phyloP scores from a whole-genome alignment of 1,140 invertebrate species.

The Mycetomoellerius zeteki region DNA sequence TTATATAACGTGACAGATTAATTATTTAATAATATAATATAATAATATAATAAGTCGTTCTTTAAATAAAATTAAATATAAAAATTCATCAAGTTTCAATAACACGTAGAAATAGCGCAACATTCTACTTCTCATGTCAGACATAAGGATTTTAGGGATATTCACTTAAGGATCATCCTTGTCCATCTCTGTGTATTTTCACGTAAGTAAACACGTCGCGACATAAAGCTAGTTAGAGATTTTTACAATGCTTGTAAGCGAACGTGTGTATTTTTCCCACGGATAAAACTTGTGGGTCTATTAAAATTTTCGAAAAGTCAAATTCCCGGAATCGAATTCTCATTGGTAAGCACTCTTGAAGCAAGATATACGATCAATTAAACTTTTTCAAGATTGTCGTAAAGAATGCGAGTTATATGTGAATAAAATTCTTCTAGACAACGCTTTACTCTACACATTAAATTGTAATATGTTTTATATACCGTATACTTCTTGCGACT shows the following conservation, averaged over 20 bases:
- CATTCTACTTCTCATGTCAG: constrained; percentile 18
- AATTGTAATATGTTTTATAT: background rate
- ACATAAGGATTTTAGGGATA: constrained; percentile 15
- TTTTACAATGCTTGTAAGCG: constrained; percentile 19
- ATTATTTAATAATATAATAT: background rate
- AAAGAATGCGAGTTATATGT: no score
- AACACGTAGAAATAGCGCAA: background rate
- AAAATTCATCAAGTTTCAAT: background rate
- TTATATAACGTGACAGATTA: background rate
- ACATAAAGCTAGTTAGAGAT: constrained; percentile 55
- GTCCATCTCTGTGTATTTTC: constrained; percentile 44
- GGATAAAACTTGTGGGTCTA: background rate
- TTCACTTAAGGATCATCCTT: constrained; percentile 24
- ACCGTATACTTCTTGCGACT: background rate
- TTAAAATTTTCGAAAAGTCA: constrained; percentile 53
- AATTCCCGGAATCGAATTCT: background rate
- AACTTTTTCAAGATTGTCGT: background rate
- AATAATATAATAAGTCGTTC: background rate
- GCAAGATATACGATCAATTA: background rate
- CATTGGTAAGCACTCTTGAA: background rate
- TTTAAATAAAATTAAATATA: constrained; percentile 3
- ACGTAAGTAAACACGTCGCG: constrained; percentile 46
- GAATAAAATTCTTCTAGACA: background rate
- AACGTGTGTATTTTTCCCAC: constrained; percentile 59
- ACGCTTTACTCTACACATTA: background rate